A percentile compares a stretch with the other conserved stretches of the same genome.
phyloP scores from a whole-genome alignment of 2,888 invertebrate species.

The Nomada hirtipes region DNA sequence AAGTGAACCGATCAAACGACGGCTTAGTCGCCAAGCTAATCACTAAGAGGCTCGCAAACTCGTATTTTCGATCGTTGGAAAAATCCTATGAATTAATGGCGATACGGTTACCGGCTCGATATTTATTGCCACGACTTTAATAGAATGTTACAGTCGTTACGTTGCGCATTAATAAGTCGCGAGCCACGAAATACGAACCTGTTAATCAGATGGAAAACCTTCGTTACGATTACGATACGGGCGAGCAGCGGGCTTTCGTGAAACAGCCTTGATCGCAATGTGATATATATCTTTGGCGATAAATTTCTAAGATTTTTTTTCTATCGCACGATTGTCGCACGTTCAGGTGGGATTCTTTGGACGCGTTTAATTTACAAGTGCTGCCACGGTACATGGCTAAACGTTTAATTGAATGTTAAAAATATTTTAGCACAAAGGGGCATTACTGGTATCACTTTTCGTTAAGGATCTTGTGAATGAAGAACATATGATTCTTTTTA shows the following conservation, averaged over 20 bases:
- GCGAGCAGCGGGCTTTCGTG: neutral
- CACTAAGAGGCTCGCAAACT: slow-evolving; percentile 32
- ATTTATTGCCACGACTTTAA: slow-evolving; percentile 56
- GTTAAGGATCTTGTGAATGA: too few relatives aligned
- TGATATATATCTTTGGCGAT: neutral
- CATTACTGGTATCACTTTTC: too few relatives aligned
- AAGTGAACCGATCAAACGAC: slow-evolving; percentile 48
- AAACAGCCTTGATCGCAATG: neutral
- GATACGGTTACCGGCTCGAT: slow-evolving; percentile 48
- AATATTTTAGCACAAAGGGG: too few relatives aligned
- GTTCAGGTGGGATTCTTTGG: neutral
- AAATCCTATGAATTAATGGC: slow-evolving; percentile 51
- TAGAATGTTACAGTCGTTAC: slow-evolving; percentile 60
- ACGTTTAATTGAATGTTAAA: too few relatives aligned
- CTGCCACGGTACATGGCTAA: too few relatives aligned
- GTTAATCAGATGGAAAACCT: slow-evolving; percentile 34
- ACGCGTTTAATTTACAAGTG: too few relatives aligned
- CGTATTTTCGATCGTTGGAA: slow-evolving; percentile 36
- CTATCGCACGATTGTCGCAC: neutral
- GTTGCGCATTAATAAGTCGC: slow-evolving; percentile 49
- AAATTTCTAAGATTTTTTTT: neutral
- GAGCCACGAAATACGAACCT: slow-evolving; percentile 19
- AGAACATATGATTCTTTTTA: too few relatives aligned
- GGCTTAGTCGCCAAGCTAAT: slow-evolving; percentile 46
- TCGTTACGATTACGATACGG: slow-evolving; percentile 4